A percentile compares a stretch with the other conserved stretches of the same genome.
phyloP scores from a whole-genome alignment of 2,888 invertebrate species.

The Drosophila lutescens region DNA sequence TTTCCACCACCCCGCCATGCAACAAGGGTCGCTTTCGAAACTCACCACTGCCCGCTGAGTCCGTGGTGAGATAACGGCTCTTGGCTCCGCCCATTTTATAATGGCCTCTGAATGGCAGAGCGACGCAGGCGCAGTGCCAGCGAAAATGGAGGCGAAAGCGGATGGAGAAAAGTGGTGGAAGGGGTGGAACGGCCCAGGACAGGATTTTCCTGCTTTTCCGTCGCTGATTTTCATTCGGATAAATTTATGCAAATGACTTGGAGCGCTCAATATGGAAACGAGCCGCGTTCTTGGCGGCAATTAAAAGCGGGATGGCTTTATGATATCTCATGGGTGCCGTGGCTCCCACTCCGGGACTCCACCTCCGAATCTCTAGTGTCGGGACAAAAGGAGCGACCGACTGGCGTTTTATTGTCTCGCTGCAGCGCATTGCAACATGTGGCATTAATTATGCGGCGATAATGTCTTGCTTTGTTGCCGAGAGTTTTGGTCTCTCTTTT shows the following conservation, averaged over 20 bases:
- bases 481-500: conserved; percentile 64
- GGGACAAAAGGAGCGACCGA: conserved; percentile 33
- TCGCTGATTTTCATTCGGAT: conserved; percentile 72
- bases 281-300: conserved; percentile 63
- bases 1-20: conserved; percentile 20
- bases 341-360: conserved; percentile 17
- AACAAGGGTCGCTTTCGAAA: conserved; percentile 51
- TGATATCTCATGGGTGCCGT: conserved; percentile 62
- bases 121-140: conserved; percentile 69
- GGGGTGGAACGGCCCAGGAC: conserved; percentile 29
- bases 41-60: conserved; percentile 64
- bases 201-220: conserved; percentile 61
- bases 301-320: conserved; percentile 75
- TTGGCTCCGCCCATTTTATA: conserved; percentile 83
- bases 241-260: conserved; percentile 70
- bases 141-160: conserved; percentile 57
- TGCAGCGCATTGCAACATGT: conserved; percentile 71
- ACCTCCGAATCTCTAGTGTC: neutral
- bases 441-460: conserved; percentile 79
- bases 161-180: conserved; percentile 30
- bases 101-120: conserved; percentile 73
- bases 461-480: conserved; percentile 75
- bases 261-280: conserved; percentile 65
- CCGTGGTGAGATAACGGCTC: conserved; percentile 47
- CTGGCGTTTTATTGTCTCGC: conserved; percentile 61